Conservation (phyloP, 2,888 invertebrate species). For the Drosophila melanosoma region DNA sequence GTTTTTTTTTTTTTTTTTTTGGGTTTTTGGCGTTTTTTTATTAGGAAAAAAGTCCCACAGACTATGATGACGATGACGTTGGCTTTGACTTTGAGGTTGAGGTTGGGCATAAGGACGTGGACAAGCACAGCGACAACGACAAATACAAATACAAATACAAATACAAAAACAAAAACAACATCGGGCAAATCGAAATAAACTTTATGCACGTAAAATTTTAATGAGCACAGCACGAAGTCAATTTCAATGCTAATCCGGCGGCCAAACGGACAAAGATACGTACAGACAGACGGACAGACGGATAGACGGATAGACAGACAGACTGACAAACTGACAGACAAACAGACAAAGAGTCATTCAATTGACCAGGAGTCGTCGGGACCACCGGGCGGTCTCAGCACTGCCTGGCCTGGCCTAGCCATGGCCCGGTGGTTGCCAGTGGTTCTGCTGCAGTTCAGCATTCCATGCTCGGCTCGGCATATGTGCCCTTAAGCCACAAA, state of each 20-base stretch:
- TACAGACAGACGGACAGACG: conserved; percentile 21
- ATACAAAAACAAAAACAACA: conserved; percentile 47
- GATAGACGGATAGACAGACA: conserved; percentile 15
- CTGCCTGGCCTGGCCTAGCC: not conserved
- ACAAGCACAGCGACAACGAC: conserved; percentile 19
- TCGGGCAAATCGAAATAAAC: conserved; percentile 75
- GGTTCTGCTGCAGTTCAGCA: conserved; percentile 14
- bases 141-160: conserved; percentile 19
- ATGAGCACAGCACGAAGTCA: conserved; percentile 80
- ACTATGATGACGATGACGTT: conserved; percentile 26
- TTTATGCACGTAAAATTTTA: conserved; percentile 81
- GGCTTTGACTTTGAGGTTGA: conserved; percentile 45
- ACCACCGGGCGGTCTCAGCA: conserved; percentile 56
- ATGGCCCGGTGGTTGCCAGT: conserved; percentile 3
- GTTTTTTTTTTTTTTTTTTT: no score
- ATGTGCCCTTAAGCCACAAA: conserved; percentile 77
- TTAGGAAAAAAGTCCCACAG: conserved; percentile 26
- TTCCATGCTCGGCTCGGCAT: conserved; percentile 44
- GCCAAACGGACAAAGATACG: conserved; percentile 53
- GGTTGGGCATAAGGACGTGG: conserved; percentile 59
- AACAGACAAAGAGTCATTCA: conserved; percentile 21
- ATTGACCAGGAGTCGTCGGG: conserved; percentile 69
- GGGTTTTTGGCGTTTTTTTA: conserved; percentile 52
- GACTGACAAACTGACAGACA: conserved; percentile 12
- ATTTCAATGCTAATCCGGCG: conserved; percentile 80